Evolutionary conservation across 1,140 invertebrate species (phyloP), one percentile per base, ranked within the genome.

Genomic region (Choristoneura fumiferana): DNA sequence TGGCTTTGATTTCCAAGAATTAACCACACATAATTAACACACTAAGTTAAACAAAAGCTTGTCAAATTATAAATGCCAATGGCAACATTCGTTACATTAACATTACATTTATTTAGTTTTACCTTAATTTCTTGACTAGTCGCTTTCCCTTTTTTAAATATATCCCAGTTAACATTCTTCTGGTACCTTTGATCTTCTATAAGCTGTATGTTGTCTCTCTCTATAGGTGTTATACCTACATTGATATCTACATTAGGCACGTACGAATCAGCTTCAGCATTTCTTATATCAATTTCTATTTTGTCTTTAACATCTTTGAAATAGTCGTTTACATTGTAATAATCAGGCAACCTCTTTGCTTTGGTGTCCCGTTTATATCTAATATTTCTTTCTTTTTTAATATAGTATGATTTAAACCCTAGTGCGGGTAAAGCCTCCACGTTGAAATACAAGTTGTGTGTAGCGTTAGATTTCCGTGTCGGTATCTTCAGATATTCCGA

Each of bases 401-500:
- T 73, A 38, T 91, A 92, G 64, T 91, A 95, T 0, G 91, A 90
- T 60, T 91, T 91, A 37, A 92, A 92, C 0, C 94, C 93, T 1
- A 95, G 63, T 0, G 94, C 76, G 10, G 93, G 92, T 0, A 95
- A 45, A 34, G 90, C 65, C 13, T 74, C 54, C 0, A 92, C 92
- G 38, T 91, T 57, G 73, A 95, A 95, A 0, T 94, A 84, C 0
- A 95, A 66, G 62, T 95, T 94, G 56, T 91, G 84, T 0, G 76
- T 87, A 0, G 94, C 93, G 6, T 34, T 62, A 13, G 92, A 94
- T 0, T 69, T 62, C 63, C 95, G 87, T 1, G 94, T 94, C 0
- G 94, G 93, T 39, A 96, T 91, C 0, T 84, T 76, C 13, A 78
- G 59, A 0, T 96, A 89, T 6, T 79, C 36, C 0, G 87, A 62